Conservation (phyloP, 2,797 vertebrate genomes). For the Melanotaenia boesemani region DNA sequence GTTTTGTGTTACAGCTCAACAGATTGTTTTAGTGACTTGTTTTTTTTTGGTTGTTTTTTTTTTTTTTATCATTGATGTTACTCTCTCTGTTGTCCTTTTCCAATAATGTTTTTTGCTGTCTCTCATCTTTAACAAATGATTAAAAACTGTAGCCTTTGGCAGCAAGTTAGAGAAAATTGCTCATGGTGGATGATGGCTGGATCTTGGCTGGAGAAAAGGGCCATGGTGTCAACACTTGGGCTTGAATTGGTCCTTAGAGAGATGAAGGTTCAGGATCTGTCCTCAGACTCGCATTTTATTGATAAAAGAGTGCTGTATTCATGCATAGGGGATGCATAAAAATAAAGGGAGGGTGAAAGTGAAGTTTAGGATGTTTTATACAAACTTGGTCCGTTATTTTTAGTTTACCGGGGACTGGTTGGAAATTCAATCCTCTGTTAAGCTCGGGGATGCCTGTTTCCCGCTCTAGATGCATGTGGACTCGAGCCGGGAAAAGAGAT, state of each 20-base stretch:
- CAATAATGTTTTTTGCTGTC: constrained; percentile 50
- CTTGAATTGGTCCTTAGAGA: constrained; percentile 80
- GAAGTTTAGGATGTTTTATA: constrained; percentile 69
- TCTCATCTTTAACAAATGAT: constrained; percentile 70
- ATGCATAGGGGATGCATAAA: constrained; percentile 62
- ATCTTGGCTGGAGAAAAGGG: constrained; percentile 69
- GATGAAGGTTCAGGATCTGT: constrained; percentile 68
- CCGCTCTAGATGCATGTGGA: constrained; percentile 31
- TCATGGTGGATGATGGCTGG: constrained; percentile 54
- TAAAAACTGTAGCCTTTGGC: constrained; percentile 69
- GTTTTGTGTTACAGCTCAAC: constrained; percentile 60
- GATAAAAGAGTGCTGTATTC: constrained; percentile 76
- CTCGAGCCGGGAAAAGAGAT: constrained; percentile 45
- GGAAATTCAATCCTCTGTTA: constrained; percentile 65
- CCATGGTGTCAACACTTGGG: constrained; percentile 81
- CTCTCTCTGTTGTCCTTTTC: constrained; percentile 48
- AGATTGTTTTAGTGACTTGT: constrained; percentile 53
- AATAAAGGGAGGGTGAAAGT: constrained; percentile 54
- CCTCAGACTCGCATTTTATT: constrained; percentile 67
- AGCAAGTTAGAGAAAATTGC: constrained; percentile 54
- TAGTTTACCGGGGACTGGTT: constrained; percentile 51
- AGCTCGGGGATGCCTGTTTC: constrained; percentile 56
- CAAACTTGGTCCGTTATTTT: constrained; percentile 65
- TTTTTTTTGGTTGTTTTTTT: constrained; percentile 1
- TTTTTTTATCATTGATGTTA: constrained; percentile 24